These are phyloP conservation scores for Jaculus jaculus DNA, from an alignment of 2,113 vertebrate species.

Conservation along the genomic window DNA sequence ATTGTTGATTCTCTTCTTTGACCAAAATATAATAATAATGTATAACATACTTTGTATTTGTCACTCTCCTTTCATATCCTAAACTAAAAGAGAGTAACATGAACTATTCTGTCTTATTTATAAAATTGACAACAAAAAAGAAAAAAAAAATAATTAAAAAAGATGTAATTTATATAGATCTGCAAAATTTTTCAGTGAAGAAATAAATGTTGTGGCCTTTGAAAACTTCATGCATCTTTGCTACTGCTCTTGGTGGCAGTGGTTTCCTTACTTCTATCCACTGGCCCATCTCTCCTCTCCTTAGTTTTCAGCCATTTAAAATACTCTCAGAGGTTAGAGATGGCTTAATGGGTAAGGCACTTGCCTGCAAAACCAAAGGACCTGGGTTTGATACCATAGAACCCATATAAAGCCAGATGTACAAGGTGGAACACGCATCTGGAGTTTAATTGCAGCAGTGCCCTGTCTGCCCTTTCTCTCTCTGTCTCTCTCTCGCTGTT, in stretches of 20 bases:
- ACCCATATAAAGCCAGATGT: too few species aligned
- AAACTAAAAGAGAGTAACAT: slow-evolving; percentile 4
- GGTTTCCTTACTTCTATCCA: neutral
- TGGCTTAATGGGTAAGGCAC: too few species aligned
- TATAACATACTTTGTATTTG: neutral
- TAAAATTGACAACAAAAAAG: neutral
- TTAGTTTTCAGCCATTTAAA: neutral
- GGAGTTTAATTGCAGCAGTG: too few species aligned
- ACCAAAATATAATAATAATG: neutral
- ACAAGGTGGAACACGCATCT: too few species aligned
- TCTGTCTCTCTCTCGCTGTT: too few species aligned
- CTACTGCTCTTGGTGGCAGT: neutral
- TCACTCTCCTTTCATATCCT: neutral
- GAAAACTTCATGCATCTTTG: accelerated
- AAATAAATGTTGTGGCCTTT: neutral
- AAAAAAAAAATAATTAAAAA: neutral
- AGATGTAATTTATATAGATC: neutral
- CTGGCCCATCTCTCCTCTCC: accelerated
- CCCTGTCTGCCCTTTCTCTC: too few species aligned
- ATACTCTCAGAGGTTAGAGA: neutral
- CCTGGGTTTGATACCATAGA: neutral
- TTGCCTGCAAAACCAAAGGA: too few species aligned
- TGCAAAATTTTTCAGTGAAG: neutral
- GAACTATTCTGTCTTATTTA: neutral
- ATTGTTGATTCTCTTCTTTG: neutral